Percentiles rank a stretch among this genome's conserved stretches.
Evolutionary conservation across 2,888 invertebrate genomes (phyloP).

Genomic region (Geotrupes spiniger): DNA sequence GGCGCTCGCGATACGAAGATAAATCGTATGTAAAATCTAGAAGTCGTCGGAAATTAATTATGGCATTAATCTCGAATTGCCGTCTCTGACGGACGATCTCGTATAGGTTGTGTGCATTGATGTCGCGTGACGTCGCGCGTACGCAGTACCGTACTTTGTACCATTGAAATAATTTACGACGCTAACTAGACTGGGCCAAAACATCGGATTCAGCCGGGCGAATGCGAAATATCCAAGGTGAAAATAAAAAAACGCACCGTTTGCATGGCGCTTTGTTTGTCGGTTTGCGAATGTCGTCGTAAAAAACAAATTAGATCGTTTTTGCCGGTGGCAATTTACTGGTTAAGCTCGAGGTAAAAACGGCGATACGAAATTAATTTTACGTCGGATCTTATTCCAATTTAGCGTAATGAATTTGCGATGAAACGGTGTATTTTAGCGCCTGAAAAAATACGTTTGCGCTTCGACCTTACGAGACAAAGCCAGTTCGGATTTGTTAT

Average conservation of each 20-base stretch:
- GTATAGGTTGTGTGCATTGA: no score
- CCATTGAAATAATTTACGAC: no score
- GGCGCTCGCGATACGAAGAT: slow-evolving; percentile 9
- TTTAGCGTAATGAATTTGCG: slow-evolving; percentile 2
- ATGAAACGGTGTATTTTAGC: slow-evolving; percentile 2
- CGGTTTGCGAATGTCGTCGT: background rate
- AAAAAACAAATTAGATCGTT: slow-evolving; percentile 6
- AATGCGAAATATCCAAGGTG: no score
- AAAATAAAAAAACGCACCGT: no score
- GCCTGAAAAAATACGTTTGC: background rate
- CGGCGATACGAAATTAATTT: background rate
- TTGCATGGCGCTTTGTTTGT: no score
- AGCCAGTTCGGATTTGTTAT: no score
- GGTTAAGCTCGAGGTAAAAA: background rate
- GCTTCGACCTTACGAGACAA: no score
- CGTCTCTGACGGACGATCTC: no score
- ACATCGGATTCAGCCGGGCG: no score
- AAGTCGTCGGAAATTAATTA: slow-evolving; percentile 14
- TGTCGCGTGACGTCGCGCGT: no score
- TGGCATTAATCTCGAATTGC: slow-evolving; percentile 13
- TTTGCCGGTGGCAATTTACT: slow-evolving; percentile 2
- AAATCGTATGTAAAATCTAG: slow-evolving; percentile 16
- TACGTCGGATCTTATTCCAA: slow-evolving; percentile 4
- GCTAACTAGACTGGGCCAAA: no score
- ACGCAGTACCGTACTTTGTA: no score